A percentile compares a stretch with the other conserved stretches of the same genome.
Conservation (phyloP, 2,797 vertebrate genomes). For the Cyclopterus lumpus region DNA sequence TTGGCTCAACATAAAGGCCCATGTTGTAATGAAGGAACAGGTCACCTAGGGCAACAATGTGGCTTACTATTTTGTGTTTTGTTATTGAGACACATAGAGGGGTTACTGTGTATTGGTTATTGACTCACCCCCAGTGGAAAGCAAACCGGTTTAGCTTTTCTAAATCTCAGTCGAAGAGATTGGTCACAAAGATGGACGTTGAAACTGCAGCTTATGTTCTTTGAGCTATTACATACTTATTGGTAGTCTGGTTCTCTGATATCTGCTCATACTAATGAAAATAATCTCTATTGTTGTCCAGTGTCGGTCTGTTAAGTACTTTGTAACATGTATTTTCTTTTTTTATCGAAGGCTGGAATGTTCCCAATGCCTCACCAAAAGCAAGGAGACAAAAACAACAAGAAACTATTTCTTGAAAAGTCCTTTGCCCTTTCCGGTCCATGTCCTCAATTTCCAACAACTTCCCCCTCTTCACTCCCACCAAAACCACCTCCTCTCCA, state of each 20-base stretch:
- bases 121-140: conserved; percentile 6
- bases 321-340: background rate
- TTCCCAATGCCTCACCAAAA: background rate
- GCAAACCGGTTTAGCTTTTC: conserved; percentile 24
- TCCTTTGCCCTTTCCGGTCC: conserved; percentile 61
- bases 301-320: background rate
- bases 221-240: background rate
- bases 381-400: conserved; percentile 10
- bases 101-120: conserved; percentile 33
- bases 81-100: background rate
- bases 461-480: conserved; percentile 63
- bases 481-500: conserved; percentile 64
- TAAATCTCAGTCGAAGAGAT: background rate
- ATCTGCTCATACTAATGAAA: background rate
- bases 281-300: background rate
- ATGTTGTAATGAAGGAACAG: background rate
- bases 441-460: conserved; percentile 66
- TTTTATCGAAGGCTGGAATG: conserved; percentile 6
- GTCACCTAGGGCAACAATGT: no score
- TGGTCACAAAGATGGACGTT: background rate
- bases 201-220: background rate
- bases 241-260: background rate
- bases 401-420: conserved; percentile 37
- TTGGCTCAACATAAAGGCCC: background rate
- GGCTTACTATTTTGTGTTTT: conserved; percentile 9